A percentile compares a stretch with the other conserved stretches of the same genome.
Conservation (phyloP, 2,797 vertebrate species). For the Macrochelys suwanniensis region DNA sequence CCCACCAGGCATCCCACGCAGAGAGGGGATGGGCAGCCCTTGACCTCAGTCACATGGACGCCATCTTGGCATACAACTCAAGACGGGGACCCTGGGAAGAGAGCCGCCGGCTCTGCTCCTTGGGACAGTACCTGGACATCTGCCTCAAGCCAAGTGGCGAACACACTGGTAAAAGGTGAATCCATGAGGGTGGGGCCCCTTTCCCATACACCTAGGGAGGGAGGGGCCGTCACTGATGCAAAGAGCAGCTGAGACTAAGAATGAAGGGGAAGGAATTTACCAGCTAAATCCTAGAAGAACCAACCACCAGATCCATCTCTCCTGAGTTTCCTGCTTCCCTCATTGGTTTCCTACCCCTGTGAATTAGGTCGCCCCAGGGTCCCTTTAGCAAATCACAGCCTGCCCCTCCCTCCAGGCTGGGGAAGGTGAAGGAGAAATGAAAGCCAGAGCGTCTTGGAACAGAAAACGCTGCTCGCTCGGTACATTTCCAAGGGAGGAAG, state of each 20-base stretch:
- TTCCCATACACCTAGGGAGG: background rate
- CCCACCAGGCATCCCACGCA: background rate
- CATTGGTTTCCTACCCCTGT: background rate
- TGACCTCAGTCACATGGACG: background rate
- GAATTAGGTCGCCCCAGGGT: background rate
- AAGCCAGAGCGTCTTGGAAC: accelerated
- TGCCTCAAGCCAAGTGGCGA: background rate
- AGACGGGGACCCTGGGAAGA: accelerated
- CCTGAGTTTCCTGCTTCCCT: background rate
- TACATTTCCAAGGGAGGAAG: background rate
- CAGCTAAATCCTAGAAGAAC: background rate
- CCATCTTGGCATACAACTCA: background rate
- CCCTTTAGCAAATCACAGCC: background rate
- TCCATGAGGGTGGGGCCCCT: background rate
- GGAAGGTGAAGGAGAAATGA: accelerated
- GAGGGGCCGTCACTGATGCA: background rate
- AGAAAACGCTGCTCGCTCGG: background rate
- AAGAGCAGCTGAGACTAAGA: background rate
- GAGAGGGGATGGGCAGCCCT: background rate
- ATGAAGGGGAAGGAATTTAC: background rate
- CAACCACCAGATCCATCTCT: no score
- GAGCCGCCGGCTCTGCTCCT: background rate
- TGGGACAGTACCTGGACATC: background rate
- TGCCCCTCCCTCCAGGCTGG: accelerated
- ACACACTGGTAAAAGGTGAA: background rate